Percentiles rank a stretch among this genome's conserved stretches.
phyloP scores from a whole-genome alignment of 2,888 invertebrate genomes.

The Apotomis turbidana region DNA sequence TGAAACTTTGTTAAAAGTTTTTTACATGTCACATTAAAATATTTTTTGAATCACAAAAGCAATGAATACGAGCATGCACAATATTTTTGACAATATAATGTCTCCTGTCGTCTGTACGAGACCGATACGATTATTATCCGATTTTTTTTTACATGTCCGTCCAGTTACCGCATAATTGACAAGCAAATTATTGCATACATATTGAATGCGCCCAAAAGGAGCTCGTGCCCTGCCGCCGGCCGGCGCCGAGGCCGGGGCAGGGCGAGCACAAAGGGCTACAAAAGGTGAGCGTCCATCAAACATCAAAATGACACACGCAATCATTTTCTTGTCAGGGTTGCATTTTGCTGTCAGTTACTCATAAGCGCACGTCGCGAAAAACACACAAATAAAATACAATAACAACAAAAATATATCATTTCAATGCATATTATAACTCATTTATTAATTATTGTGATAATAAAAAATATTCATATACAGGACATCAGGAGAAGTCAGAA shows the following conservation, averaged over 20 bases:
- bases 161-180: conserved; percentile 29
- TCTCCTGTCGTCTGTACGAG: background rate
- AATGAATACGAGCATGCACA: background rate
- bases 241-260: background rate
- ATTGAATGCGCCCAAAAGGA: conserved; percentile 59
- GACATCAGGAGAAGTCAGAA: too few relatives aligned
- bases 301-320: conserved; percentile 48
- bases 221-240: conserved; percentile 52
- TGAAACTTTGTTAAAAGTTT: background rate
- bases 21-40: background rate
- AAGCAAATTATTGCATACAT: conserved; percentile 59
- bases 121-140: background rate
- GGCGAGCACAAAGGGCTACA: conserved; percentile 28
- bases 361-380: conserved; percentile 19
- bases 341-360: conserved; percentile 25
- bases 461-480: too few relatives aligned
- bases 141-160: conserved; percentile 27
- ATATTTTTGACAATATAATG: background rate
- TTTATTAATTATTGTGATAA: too few relatives aligned
- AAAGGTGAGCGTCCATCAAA: conserved; percentile 47
- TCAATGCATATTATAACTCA: too few relatives aligned
- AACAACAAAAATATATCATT: too few relatives aligned
- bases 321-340: conserved; percentile 61
- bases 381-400: conserved; percentile 2
- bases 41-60: background rate